Conservation (phyloP, 1,140 invertebrate genomes). For the Trachelipus rathkii region DNA sequence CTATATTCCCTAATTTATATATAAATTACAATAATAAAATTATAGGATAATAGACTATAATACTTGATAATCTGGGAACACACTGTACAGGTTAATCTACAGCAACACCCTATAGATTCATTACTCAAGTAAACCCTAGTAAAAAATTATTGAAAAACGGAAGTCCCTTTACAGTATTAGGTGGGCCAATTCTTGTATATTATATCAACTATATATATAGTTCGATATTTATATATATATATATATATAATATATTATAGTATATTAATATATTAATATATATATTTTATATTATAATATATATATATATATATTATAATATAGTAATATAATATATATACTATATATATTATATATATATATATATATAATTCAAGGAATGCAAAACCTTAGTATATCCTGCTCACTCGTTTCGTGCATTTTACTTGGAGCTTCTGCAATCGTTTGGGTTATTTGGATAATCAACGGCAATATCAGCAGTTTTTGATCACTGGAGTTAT, state of each 20-base stretch:
- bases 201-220: constrained; percentile 6
- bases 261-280: neutral
- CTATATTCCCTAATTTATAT: too few relatives aligned
- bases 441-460: constrained; percentile 80
- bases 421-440: constrained; percentile 71
- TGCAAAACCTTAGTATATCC: constrained; percentile 88
- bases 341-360: neutral
- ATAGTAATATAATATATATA: neutral
- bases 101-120: too few relatives aligned
- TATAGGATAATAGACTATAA: too few relatives aligned
- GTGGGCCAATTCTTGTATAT: too few relatives aligned
- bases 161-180: too few relatives aligned
- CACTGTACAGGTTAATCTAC: too few relatives aligned
- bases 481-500: constrained; percentile 85
- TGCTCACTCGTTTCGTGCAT: constrained; percentile 84
- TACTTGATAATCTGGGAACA: too few relatives aligned
- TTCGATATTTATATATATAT: neutral
- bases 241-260: constrained; percentile 7
- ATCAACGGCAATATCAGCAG: constrained; percentile 80
- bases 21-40: too few relatives aligned
- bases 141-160: too few relatives aligned
- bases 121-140: too few relatives aligned
- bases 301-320: constrained; percentile 7
- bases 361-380: constrained; percentile 60
- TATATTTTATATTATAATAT: neutral